These are phyloP conservation scores for Adelognathus sp. DNA, from an alignment of 2,888 invertebrate species.

Conservation along the genomic window DNA sequence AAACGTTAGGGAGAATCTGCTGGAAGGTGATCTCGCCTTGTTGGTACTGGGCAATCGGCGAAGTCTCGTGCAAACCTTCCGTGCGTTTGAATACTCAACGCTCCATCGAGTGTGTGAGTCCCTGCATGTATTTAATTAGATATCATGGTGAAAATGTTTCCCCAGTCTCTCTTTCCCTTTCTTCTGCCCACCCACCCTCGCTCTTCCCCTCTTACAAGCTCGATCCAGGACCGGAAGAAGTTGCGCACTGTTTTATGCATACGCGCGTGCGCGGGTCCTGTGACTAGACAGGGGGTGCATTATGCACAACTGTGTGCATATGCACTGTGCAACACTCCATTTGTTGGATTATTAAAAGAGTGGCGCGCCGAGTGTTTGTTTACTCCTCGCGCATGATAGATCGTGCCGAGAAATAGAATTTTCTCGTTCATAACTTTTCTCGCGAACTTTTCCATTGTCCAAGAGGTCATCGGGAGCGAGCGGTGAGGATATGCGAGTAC, in stretches of 20 bases:
- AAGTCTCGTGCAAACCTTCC: not conserved
- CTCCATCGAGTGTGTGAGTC: slow-evolving; percentile 20
- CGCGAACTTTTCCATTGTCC: not conserved
- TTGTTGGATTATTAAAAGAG: slow-evolving; percentile 17
- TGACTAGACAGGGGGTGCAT: not conserved
- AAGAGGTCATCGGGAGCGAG: not conserved
- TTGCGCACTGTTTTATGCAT: slow-evolving; percentile 1
- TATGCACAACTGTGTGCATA: not conserved
- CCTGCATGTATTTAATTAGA: slow-evolving; percentile 33
- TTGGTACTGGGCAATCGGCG: not conserved
- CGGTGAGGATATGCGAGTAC: not conserved
- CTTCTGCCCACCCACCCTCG: no score
- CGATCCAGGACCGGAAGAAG: not conserved
- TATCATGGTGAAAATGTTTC: slow-evolving; percentile 14
- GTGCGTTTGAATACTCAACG: slow-evolving; percentile 27
- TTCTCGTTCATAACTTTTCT: not conserved
- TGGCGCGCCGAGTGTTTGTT: not conserved
- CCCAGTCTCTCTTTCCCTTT: no score
- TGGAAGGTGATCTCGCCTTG: not conserved
- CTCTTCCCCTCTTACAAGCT: not conserved
- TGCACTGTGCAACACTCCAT: not conserved
- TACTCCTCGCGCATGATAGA: not conserved
- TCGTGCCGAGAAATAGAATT: not conserved
- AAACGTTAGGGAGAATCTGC: slow-evolving; percentile 17
- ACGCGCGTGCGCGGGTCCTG: slow-evolving; percentile 2